Evolutionary conservation across 2,797 vertebrate genomes (phyloP).

Genomic region (Kryptopterus vitreolus): DNA sequence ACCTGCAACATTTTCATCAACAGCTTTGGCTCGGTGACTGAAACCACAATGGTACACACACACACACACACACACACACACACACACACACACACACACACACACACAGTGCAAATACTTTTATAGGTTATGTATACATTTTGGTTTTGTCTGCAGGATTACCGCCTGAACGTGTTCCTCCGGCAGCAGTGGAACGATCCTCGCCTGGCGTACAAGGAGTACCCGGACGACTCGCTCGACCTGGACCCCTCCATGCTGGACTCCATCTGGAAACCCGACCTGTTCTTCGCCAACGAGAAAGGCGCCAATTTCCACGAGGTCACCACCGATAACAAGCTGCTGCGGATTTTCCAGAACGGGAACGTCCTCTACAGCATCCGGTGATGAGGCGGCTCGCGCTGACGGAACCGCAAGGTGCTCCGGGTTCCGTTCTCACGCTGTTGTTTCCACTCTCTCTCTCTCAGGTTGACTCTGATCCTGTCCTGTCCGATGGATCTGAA

Average conservation of each 20-base stretch:
- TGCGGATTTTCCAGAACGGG: conserved; percentile 93
- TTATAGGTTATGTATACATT: no score
- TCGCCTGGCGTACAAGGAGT: conserved; percentile 87
- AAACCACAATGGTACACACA: conserved; percentile 91
- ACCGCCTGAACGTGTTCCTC: conserved; percentile 91
- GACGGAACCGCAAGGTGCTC: background rate
- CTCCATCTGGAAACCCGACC: conserved; percentile 95
- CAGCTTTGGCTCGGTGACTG: conserved; percentile 93
- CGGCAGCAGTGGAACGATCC: conserved; percentile 96
- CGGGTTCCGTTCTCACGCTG: background rate
- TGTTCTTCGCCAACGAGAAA: conserved; percentile 96
- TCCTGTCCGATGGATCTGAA: conserved; percentile 97
- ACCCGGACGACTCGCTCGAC: conserved; percentile 91
- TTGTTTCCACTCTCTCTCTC: conserved; percentile 26
- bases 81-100: background rate
- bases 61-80: conserved; percentile 2
- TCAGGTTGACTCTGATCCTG: conserved; percentile 86
- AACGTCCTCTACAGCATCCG: conserved; percentile 97
- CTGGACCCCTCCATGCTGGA: conserved; percentile 94
- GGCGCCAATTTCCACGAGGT: conserved; percentile 94
- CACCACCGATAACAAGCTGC: conserved; percentile 93
- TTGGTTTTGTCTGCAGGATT: conserved; percentile 75
- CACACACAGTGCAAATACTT: no score
- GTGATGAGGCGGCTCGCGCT: conserved; percentile 65
- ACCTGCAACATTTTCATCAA: conserved; percentile 98